These are phyloP conservation scores for Antheraea yamamai DNA, from an alignment of 2,888 invertebrate genomes.

Conservation along the genomic window DNA sequence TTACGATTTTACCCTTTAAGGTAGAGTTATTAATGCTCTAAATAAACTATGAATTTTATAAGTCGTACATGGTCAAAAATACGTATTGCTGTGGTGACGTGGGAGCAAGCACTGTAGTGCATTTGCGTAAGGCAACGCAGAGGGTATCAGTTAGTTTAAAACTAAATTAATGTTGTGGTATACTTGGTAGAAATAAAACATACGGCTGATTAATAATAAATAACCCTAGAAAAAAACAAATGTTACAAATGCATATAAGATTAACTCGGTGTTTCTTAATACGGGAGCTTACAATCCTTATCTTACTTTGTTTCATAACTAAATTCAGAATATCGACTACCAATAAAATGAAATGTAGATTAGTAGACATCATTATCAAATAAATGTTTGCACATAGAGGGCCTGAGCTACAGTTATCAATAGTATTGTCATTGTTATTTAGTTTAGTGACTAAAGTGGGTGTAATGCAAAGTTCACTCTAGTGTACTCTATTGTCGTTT, in stretches of 20 bases:
- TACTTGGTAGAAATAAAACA: background rate
- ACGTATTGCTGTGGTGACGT: too few species aligned
- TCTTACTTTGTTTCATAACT: background rate
- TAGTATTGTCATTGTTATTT: constrained; percentile 52
- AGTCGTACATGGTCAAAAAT: too few species aligned
- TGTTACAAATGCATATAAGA: background rate
- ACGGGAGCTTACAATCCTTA: background rate
- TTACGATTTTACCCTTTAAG: too few species aligned
- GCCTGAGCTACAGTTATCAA: constrained; percentile 38
- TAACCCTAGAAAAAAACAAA: background rate
- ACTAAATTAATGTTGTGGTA: background rate
- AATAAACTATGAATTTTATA: too few species aligned
- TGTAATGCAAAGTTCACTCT: constrained; percentile 39
- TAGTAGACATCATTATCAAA: constrained; percentile 58
- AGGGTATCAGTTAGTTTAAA: background rate
- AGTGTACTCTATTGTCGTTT: constrained; percentile 10
- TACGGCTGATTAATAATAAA: background rate
- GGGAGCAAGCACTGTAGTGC: too few species aligned
- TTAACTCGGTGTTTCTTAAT: background rate
- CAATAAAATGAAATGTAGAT: constrained; percentile 36
- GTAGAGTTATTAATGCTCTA: too few species aligned
- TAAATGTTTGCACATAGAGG: constrained; percentile 37
- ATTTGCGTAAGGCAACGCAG: too few species aligned
- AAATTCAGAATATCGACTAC: background rate
- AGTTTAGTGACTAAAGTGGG: constrained; percentile 55